Percentiles rank a stretch among this genome's conserved stretches.
These are phyloP conservation scores for Congeria kusceri DNA, from an alignment of 2,888 invertebrate species.

Conservation along the genomic window DNA sequence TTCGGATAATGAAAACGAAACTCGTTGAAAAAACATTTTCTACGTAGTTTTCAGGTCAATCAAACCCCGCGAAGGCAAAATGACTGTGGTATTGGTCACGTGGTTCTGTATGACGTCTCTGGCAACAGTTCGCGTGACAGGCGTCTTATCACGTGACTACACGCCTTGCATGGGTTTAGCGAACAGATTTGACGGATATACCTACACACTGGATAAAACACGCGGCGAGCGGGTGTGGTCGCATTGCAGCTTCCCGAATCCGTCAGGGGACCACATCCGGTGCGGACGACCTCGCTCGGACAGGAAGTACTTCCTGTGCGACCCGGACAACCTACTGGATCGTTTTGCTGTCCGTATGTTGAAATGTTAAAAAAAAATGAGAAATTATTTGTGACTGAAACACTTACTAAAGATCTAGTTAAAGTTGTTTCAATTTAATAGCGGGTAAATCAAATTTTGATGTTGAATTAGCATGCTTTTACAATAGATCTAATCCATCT, in stretches of 20 bases:
- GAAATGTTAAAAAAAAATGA: not conserved
- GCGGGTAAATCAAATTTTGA: too few relatives aligned
- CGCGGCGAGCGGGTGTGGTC: conserved; percentile 67
- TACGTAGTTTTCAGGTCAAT: too few relatives aligned
- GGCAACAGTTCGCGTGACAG: not conserved
- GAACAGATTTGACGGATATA: conserved; percentile 48
- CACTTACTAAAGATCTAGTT: too few relatives aligned
- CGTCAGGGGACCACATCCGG: conserved; percentile 54
- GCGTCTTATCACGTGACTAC: conserved; percentile 9
- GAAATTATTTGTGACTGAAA: too few relatives aligned
- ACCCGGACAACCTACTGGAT: conserved; percentile 64
- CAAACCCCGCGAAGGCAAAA: too few relatives aligned
- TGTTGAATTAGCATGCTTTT: too few relatives aligned
- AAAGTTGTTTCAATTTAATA: too few relatives aligned
- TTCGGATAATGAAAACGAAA: too few relatives aligned
- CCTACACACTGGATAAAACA: conserved; percentile 56
- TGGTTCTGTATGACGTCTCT: not conserved
- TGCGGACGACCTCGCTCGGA: conserved; percentile 60
- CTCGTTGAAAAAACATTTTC: too few relatives aligned
- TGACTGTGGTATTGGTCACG: too few relatives aligned
- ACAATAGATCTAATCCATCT: too few relatives aligned
- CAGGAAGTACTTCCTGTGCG: conserved; percentile 59
- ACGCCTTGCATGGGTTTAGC: conserved; percentile 13
- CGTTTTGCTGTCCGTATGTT: conserved; percentile 1
- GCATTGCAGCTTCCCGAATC: conserved; percentile 67